Evolutionary conservation across 1,140 invertebrate genomes (phyloP).

Genomic region (Branchinecta lindahli): DNA sequence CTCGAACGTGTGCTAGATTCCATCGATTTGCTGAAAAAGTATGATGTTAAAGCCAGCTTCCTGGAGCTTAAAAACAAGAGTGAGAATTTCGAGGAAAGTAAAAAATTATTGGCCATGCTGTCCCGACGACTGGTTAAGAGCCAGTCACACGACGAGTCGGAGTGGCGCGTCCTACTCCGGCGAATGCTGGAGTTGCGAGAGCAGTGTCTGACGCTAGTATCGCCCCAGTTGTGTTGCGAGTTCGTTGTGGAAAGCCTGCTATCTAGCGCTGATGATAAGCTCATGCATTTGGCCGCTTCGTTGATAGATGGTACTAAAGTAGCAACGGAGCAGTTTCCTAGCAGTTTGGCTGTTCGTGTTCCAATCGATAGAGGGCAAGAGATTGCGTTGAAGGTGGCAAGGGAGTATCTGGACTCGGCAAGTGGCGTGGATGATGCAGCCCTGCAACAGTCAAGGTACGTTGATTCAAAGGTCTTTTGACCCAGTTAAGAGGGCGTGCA

Average conservation of each 20-base stretch:
- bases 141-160: conserved; percentile 30
- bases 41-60: conserved; percentile 35
- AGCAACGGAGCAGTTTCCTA: conserved; percentile 24
- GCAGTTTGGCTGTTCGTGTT: conserved; percentile 38
- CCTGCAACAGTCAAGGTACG: conserved; percentile 33
- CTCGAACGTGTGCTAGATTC: conserved; percentile 36
- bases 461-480: neutral
- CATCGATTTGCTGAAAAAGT: conserved; percentile 36
- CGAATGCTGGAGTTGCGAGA: conserved; percentile 43
- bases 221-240: conserved; percentile 33
- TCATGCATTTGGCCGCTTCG: conserved; percentile 33
- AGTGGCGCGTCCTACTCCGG: conserved; percentile 36
- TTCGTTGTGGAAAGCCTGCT: conserved; percentile 36
- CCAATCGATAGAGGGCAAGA: conserved; percentile 38
- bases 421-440: conserved; percentile 41
- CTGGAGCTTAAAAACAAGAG: conserved; percentile 34
- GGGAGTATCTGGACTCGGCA: conserved; percentile 49
- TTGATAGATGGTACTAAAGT: conserved; percentile 30
- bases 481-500: too few relatives aligned
- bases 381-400: conserved; percentile 42
- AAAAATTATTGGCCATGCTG: conserved; percentile 37
- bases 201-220: conserved; percentile 36
- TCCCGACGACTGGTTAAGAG: conserved; percentile 37
- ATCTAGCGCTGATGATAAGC: conserved; percentile 33
- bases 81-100: conserved; percentile 33